These are phyloP conservation scores for Ecliptopera silaceata DNA, from an alignment of 2,888 invertebrate species.

Conservation along the genomic window DNA sequence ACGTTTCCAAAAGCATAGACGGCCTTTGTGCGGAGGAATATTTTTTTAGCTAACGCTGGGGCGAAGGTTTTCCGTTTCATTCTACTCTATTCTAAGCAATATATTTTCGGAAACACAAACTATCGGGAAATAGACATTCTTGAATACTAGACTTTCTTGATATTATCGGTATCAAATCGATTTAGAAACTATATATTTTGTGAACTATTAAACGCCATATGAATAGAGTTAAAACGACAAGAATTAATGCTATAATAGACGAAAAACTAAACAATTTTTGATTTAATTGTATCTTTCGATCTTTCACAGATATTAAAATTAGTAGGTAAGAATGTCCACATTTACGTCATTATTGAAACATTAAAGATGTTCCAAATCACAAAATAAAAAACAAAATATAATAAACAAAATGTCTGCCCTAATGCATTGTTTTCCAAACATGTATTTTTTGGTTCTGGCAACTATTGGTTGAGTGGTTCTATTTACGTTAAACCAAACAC, in stretches of 20 bases:
- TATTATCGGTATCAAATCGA: no score
- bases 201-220: no score
- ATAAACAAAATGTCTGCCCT: constrained; percentile 54
- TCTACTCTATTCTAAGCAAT: no score
- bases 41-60: neutral
- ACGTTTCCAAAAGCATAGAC: neutral
- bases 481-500: constrained; percentile 65
- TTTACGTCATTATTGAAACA: constrained; percentile 2
- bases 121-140: no score
- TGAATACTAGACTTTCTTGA: no score
- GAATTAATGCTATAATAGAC: no score
- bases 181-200: no score
- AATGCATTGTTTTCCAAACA: constrained; percentile 77
- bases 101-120: no score
- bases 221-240: no score
- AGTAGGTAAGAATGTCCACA: neutral
- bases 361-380: constrained; percentile 41
- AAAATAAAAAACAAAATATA: constrained; percentile 41
- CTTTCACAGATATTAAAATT: no score
- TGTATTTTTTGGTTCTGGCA: constrained; percentile 42
- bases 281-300: no score
- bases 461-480: constrained; percentile 59
- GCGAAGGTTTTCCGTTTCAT: neutral
- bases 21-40: neutral
- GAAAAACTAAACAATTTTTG: no score